These are phyloP conservation scores for Maniola hyperantus DNA, from an alignment of 2,888 invertebrate genomes.

Conservation along the genomic window DNA sequence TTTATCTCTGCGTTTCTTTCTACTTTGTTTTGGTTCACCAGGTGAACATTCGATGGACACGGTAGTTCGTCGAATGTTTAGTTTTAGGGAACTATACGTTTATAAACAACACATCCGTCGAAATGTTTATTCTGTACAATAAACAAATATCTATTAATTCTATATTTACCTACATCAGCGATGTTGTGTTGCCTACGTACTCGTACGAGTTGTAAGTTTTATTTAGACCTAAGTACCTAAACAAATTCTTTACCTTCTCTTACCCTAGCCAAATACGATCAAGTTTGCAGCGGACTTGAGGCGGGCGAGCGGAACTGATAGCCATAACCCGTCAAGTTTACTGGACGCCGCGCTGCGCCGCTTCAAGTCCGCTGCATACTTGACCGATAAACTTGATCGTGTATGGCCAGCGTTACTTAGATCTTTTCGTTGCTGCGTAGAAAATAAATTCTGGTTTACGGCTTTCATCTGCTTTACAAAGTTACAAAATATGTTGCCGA, in stretches of 20 bases:
- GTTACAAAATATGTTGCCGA: not conserved
- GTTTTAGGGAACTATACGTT: constrained; percentile 35
- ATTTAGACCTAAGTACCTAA: not conserved
- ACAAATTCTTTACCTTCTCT: not conserved
- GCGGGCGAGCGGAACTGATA: too few species aligned
- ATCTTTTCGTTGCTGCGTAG: not conserved
- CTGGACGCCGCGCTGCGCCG: too few species aligned
- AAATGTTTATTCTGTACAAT: constrained; percentile 29
- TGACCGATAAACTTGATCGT: too few species aligned
- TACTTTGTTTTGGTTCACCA: constrained; percentile 16
- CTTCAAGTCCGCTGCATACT: too few species aligned
- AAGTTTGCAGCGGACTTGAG: too few species aligned
- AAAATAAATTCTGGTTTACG: not conserved
- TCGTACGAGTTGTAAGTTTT: not conserved
- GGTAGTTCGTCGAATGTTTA: constrained; percentile 51
- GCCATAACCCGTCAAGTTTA: too few species aligned
- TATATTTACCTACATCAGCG: constrained; percentile 29
- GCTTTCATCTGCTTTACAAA: not conserved
- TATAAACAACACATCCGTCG: constrained; percentile 51
- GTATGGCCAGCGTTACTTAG: too few species aligned
- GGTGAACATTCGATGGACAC: constrained; percentile 27
- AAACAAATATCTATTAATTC: constrained; percentile 28
- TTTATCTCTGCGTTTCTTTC: constrained; percentile 26
- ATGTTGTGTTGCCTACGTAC: not conserved
- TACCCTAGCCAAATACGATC: too few species aligned